Base-by-base conservation (phyloP, 1,140 invertebrate species). In the Steinernema feltiae region DNA sequence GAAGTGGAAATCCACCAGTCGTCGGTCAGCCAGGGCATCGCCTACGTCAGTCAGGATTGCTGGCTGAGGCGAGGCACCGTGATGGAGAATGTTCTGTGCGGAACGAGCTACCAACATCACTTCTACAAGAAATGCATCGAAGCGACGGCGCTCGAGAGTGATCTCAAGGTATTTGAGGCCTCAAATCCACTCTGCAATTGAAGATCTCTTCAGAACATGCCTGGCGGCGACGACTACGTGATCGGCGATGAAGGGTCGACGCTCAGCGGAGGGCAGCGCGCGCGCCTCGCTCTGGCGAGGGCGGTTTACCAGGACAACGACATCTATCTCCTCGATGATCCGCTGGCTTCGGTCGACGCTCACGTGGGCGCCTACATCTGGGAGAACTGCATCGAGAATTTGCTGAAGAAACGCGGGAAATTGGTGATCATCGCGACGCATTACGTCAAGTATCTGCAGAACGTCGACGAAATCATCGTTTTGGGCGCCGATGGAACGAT, bases 241-340 rank as follows among this genome's bases (percentile, higher is more conserved):
- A 90, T 97, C 29, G 94, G 94, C 0, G 94, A 97, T 82, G 91
- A 92, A 76, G 95, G 95, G 0, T 90, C 90, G 53, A 93, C 92
- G 15, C 84, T 97, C 1, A 94, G 92, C 79, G 96, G 96, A 7
- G 96, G 96, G 0, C 96, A 98, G 87, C 92, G 93, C 81, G 91
- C 92, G 0, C 88, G 96, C 81, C 89, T 98, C 7, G 90, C 93
- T 1, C 87, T 98, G 21, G 96, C 96, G 0, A 89, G 95, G 70
- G 94, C 95, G 32, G 90, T 96, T 0, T 98, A 98, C 87, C 92
- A 94, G 89, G 89, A 92, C 77, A 90, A 90, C 80, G 86, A 87
- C 86, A 90, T 98, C 73, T 98, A 97, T 88, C 86, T 99, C 2
- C 86, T 98, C 74, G 97, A 99, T 88, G 96, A 98, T 87, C 91